A percentile compares a stretch with the other conserved stretches of the same genome.
Evolutionary conservation across 1,140 invertebrate genomes (phyloP).

Genomic region (Drosophila baimaii): DNA sequence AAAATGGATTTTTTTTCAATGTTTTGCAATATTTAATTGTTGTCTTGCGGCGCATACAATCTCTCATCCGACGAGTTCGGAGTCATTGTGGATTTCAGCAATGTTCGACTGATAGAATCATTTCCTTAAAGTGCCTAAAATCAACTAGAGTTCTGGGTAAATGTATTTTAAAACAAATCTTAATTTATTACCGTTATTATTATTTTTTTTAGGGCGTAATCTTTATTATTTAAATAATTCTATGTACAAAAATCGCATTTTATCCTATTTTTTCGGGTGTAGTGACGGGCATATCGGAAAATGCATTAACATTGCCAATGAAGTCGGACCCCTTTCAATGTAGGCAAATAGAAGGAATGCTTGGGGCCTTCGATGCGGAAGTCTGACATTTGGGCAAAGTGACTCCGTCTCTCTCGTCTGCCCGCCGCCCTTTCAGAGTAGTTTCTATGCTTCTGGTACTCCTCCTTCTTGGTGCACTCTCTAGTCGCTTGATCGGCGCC

Average conservation of each 20-base stretch:
- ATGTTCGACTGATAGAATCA: neutral
- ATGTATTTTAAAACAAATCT: no score
- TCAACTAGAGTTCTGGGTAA: neutral
- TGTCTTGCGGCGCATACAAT: no score
- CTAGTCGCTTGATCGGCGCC: neutral
- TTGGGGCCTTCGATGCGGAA: constrained; percentile 12
- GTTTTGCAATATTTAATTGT: no score
- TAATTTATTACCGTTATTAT: no score
- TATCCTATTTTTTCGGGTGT: neutral
- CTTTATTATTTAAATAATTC: no score
- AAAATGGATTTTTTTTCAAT: no score
- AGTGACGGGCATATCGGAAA: neutral
- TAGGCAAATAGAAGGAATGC: constrained; percentile 4
- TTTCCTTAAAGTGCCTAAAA: neutral
- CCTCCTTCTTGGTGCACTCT: neutral
- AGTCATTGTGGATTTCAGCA: neutral
- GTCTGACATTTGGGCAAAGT: constrained; percentile 30
- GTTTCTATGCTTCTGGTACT: neutral
- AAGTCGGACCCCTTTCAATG: neutral
- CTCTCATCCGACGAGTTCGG: no score
- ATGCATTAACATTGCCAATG: constrained; percentile 14
- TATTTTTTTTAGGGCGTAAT: no score
- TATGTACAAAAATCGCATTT: no score
- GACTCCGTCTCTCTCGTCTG: neutral
- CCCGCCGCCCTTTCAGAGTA: neutral